These are phyloP conservation scores for Eumacrocentrus americanus DNA, from an alignment of 2,888 invertebrate genomes.

Conservation along the genomic window DNA sequence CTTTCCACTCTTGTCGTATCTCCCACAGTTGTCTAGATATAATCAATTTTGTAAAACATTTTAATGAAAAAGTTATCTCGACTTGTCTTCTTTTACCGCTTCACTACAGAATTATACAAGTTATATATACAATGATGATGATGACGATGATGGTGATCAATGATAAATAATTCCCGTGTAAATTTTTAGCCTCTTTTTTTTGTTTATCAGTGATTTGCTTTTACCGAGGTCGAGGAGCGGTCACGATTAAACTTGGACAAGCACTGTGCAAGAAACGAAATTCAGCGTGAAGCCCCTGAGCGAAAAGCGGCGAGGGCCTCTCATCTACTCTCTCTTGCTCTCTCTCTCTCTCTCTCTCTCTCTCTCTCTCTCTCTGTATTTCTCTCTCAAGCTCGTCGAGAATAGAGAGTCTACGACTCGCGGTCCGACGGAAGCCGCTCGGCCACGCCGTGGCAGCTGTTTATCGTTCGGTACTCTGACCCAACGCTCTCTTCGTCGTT, in stretches of 20 bases:
- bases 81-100: background rate
- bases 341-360: background rate
- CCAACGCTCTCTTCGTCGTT: conserved; percentile 21
- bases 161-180: background rate
- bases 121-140: background rate
- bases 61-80: too few species aligned
- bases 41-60: too few species aligned
- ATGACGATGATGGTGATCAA: too few species aligned
- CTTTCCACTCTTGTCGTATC: too few species aligned
- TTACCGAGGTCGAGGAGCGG: conserved; percentile 1
- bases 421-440: conserved; percentile 45
- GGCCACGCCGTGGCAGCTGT: conserved; percentile 39
- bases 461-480: conserved; percentile 34
- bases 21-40: too few species aligned
- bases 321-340: background rate
- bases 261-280: conserved; percentile 42
- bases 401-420: conserved; percentile 2
- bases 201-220: background rate
- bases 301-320: conserved; percentile 33
- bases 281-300: conserved; percentile 47
- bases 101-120: background rate
- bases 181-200: conserved; percentile 7
- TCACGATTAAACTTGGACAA: conserved; percentile 44
- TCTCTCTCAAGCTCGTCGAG: too few species aligned
- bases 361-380: conserved; percentile 4